Base-by-base conservation (phyloP, 2,113 vertebrate species). In the Passer montanus region DNA sequence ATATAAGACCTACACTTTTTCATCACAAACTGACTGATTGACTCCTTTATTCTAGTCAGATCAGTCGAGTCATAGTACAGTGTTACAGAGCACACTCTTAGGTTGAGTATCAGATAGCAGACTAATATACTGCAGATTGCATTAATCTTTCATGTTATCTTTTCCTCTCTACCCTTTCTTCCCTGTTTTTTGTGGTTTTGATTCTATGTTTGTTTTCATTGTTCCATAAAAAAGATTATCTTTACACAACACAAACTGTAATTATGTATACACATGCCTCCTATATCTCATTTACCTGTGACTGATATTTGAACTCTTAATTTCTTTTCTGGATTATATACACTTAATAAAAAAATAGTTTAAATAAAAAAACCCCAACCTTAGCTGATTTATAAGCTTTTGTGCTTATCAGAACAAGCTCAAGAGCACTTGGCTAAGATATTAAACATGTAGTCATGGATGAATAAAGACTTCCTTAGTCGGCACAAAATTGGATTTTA, bases 111-210 rank as follows among this genome's bases (percentile, higher is more conserved):
- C 93, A 81, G 75, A 87, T 93, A 91, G 67, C 85, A 90, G 75
- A 78, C 39, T 90, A 86, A 95, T 92, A 74, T 31, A 66, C 55
- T 74, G 47, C 85, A 85, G 50, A 80, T 93, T 93, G 70, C 75
- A 81, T 93, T 96, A 88, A 90, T 92, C 64, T 90, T 74, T 44
- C 28, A 83, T 94, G 37, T 93, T 94, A 93, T 94, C 59, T 87
- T 91, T 95, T 91, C 67, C 49, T 94, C 35, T 84, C 60, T 88
- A 43, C 28, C 10, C 5, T 5, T 84, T 87, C 46, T 77, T 91
- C 90, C 24, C 27, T 52, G n/a, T 64, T 87, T 94, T 85, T 87
- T 67, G 50, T 93, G 52, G 35, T 19, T 94, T 96, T 81, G 37
- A 84, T 63, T 86, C 76, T 74, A 2, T 89, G 50, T 92, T 93